Evolutionary conservation across 2,113 vertebrate species (phyloP).

Genomic region (Rhagologus leucostigma): DNA sequence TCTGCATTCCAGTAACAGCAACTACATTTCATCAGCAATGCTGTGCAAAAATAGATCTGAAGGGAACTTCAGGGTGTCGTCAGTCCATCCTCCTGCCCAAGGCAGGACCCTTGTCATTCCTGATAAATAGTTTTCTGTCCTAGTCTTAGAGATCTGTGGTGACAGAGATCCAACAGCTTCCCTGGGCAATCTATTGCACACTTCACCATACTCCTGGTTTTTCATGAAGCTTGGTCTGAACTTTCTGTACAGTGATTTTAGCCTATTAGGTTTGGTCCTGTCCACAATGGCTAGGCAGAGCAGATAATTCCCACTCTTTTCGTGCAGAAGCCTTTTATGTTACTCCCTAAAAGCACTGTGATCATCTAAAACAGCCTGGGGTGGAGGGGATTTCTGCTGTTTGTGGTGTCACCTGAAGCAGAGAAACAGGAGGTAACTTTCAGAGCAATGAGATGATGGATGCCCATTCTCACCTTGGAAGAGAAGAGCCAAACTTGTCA

Average conservation of each 20-base stretch:
- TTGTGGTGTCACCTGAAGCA: fast-evolving
- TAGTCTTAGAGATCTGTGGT: neutral
- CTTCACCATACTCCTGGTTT: neutral
- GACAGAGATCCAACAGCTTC: neutral
- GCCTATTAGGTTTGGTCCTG: neutral
- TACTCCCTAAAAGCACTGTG: neutral
- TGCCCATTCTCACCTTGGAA: neutral
- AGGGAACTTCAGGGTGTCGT: neutral
- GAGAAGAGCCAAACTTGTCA: neutral
- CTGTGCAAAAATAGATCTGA: neutral
- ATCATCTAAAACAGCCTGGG: neutral
- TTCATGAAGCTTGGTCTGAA: neutral
- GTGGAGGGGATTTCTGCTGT: neutral
- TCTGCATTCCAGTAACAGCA: neutral
- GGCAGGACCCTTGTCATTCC: neutral
- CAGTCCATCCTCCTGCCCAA: neutral
- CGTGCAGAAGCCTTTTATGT: neutral
- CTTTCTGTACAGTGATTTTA: neutral
- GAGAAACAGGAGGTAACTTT: neutral
- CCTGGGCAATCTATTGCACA: neutral
- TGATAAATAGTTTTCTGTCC: neutral
- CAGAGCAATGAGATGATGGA: neutral
- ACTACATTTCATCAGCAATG: neutral
- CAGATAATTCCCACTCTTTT: neutral
- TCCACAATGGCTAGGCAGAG: neutral